phyloP scores from a whole-genome alignment of 2,113 vertebrate species.

The Hippocampus zosterae region DNA sequence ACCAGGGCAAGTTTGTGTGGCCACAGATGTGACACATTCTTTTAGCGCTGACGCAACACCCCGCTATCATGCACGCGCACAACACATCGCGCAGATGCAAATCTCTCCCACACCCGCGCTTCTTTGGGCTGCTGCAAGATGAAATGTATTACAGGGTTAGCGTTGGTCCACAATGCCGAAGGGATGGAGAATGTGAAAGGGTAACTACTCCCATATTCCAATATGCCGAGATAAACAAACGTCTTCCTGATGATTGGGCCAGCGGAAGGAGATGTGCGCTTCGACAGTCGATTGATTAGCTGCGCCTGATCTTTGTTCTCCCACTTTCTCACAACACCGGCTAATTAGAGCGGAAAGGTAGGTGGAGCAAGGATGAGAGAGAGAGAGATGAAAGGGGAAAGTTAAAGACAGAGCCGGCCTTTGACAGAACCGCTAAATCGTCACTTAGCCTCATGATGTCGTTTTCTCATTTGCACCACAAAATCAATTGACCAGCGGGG shows the following conservation, averaged over 20 bases:
- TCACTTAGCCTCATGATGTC: conserved; percentile 52
- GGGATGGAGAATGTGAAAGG: conserved; percentile 18
- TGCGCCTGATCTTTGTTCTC: conserved; percentile 57
- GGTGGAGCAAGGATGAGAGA: conserved; percentile 40
- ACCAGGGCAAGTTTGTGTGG: conserved; percentile 40
- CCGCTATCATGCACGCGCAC: conserved; percentile 17
- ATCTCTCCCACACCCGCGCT: conserved; percentile 22
- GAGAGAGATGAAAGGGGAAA: conserved; percentile 58
- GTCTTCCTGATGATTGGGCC: conserved; percentile 44
- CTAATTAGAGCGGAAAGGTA: conserved; percentile 53
- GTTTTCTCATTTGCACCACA: conserved; percentile 51
- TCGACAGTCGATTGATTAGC: conserved; percentile 61
- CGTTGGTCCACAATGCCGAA: conserved; percentile 43
- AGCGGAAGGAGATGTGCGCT: conserved; percentile 50
- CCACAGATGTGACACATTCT: conserved; percentile 52
- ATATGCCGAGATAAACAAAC: conserved; percentile 21
- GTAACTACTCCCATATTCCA: background rate
- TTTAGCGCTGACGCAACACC: conserved; percentile 52
- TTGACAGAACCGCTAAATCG: conserved; percentile 62
- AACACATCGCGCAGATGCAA: conserved; percentile 4
- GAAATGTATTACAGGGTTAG: conserved; percentile 53
- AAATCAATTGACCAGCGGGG: conserved; percentile 49
- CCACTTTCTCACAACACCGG: conserved; percentile 53
- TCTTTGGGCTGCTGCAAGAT: conserved; percentile 46
- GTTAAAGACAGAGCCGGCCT: conserved; percentile 49